These are phyloP conservation scores for Nasonovia ribisnigri DNA, from an alignment of 2,888 invertebrate genomes.

Conservation along the genomic window DNA sequence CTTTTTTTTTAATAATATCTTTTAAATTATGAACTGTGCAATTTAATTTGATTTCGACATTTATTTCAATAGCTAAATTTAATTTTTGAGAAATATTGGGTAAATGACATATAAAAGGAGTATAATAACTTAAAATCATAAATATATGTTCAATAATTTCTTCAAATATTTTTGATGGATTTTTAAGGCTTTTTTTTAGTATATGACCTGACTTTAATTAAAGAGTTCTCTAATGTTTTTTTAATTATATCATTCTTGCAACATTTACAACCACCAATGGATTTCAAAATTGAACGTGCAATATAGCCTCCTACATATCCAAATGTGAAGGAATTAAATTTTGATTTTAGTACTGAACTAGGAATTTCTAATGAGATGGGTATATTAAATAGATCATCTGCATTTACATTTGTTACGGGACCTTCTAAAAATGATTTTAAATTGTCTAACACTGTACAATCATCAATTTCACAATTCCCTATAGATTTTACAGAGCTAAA, in stretches of 20 bases:
- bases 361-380: not conserved
- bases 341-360: conserved; percentile 14
- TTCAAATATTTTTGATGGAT: not conserved
- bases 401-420: not conserved
- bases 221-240: not conserved
- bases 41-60: too few species aligned
- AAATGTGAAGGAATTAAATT: conserved; percentile 13
- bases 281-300: conserved; percentile 4
- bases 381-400: not conserved
- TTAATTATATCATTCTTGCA: conserved; percentile 10
- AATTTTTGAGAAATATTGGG: too few species aligned
- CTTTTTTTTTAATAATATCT: too few species aligned
- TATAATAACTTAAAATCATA: too few species aligned
- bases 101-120: too few species aligned
- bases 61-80: too few species aligned
- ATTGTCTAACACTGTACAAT: conserved; percentile 23
- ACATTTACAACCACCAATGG: conserved; percentile 10
- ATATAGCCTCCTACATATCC: conserved; percentile 23
- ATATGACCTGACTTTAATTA: conserved; percentile 1
- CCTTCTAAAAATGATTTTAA: conserved; percentile 18
- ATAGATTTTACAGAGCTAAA: conserved; percentile 44
- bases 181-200: conserved; percentile 1
- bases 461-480: conserved; percentile 31
- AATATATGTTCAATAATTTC: conserved; percentile 5
- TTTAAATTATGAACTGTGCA: too few species aligned